These are phyloP conservation scores for Lepidurus packardi DNA, from an alignment of 1,140 invertebrate species.

Conservation along the genomic window DNA sequence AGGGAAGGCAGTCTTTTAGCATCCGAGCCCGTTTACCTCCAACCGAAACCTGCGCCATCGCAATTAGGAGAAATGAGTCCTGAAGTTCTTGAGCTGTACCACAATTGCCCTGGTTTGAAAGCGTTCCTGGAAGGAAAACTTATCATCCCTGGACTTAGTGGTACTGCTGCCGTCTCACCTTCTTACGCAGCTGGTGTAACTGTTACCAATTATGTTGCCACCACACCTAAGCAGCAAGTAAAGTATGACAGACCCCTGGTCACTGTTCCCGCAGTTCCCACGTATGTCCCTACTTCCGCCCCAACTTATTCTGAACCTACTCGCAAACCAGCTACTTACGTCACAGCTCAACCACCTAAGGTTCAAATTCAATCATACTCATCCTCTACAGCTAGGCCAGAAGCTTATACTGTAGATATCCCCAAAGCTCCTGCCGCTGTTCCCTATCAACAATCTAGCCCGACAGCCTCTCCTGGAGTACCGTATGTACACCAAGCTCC, in stretches of 20 bases:
- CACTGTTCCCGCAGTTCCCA: neutral
- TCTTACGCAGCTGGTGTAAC: neutral
- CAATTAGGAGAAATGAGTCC: neutral
- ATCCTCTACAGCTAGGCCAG: neutral
- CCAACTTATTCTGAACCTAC: neutral
- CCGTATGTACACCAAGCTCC: constrained; percentile 24
- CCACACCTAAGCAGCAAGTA: neutral
- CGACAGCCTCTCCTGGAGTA: neutral
- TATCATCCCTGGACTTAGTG: neutral
- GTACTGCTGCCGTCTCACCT: neutral
- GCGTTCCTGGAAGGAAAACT: neutral
- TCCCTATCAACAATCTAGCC: neutral
- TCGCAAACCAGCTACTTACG: neutral
- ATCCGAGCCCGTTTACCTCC: constrained; percentile 2
- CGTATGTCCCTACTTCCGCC: neutral
- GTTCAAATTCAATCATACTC: neutral
- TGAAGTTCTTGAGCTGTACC: neutral
- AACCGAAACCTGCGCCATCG: neutral
- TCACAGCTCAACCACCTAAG: neutral
- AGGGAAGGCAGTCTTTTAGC: neutral
- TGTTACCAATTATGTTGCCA: neutral
- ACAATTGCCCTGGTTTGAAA: neutral
- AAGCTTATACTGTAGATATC: neutral
- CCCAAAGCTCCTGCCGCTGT: neutral
- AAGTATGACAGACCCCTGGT: neutral